These are phyloP conservation scores for Caenorhabditis sp. DNA, from an alignment of 2,888 invertebrate species.

Conservation along the genomic window DNA sequence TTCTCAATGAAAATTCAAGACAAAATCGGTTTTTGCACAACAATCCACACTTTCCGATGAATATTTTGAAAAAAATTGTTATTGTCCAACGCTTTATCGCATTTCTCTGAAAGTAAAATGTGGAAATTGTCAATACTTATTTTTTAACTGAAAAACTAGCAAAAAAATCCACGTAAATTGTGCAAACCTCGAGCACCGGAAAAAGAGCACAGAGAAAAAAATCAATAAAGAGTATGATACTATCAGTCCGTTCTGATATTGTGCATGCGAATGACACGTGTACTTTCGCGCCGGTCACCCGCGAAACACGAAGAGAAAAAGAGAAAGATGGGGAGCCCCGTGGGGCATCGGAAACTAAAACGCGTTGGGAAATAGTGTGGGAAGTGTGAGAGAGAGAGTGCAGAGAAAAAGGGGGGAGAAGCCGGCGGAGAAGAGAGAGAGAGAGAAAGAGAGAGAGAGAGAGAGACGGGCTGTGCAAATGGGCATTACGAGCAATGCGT, in stretches of 20 bases:
- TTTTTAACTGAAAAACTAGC: too few relatives aligned
- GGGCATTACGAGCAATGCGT: too few relatives aligned
- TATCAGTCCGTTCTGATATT: not conserved
- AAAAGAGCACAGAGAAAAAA: not conserved
- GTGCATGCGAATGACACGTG: constrained; percentile 28
- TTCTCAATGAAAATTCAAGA: too few relatives aligned
- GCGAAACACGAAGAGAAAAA: not conserved
- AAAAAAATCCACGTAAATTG: too few relatives aligned
- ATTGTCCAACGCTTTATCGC: too few relatives aligned
- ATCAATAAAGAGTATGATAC: not conserved
- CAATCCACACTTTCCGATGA: too few relatives aligned
- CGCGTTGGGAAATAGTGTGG: too few relatives aligned
- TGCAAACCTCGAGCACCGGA: too few relatives aligned
- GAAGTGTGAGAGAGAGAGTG: constrained; percentile 17
- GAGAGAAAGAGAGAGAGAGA: not conserved
- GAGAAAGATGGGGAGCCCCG: not conserved
- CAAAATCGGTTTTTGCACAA: too few relatives aligned
- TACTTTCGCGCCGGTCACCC: constrained; percentile 45
- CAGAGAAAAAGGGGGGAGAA: constrained; percentile 6
- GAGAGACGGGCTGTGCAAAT: not conserved
- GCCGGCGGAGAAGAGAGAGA: too few relatives aligned
- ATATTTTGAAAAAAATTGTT: too few relatives aligned
- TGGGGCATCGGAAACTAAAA: too few relatives aligned
- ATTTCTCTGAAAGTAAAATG: not conserved
- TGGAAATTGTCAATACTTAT: not conserved